phyloP scores from a whole-genome alignment of 2,113 vertebrate species.

The Plestiodon gilberti region DNA sequence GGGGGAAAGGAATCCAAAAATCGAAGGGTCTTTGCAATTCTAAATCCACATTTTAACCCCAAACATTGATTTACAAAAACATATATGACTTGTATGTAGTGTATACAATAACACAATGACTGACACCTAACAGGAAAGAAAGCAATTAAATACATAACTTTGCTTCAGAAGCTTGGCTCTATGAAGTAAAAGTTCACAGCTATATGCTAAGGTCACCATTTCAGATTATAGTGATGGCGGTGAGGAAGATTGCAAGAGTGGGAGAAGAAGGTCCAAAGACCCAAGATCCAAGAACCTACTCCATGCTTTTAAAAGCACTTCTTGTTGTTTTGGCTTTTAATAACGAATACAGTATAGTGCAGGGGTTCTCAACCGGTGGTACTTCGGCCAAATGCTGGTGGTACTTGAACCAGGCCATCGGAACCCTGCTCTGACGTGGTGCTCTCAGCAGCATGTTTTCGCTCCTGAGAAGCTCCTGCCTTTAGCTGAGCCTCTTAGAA shows the following conservation, averaged over 20 bases:
- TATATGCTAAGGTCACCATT: conserved; percentile 61
- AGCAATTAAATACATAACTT: conserved; percentile 75
- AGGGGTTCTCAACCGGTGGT: too few species aligned
- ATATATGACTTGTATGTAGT: conserved; percentile 62
- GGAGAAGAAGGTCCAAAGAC: neutral
- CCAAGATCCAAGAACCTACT: neutral
- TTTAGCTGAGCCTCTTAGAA: too few species aligned
- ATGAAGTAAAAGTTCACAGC: conserved; percentile 69
- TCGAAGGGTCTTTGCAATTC: conserved; percentile 40
- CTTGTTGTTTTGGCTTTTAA: neutral
- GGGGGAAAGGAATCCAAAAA: conserved; percentile 40
- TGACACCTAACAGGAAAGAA: conserved; percentile 70
- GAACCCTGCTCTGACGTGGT: too few species aligned
- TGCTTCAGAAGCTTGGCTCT: conserved; percentile 67
- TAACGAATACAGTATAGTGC: too few species aligned
- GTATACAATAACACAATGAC: conserved; percentile 63
- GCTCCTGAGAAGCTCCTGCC: too few species aligned
- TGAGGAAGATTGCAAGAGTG: neutral
- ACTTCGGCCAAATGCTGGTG: too few species aligned
- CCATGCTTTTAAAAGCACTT: neutral
- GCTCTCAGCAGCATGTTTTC: too few species aligned
- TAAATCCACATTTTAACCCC: conserved; percentile 44
- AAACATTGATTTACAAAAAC: conserved; percentile 75
- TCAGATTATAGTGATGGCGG: neutral
- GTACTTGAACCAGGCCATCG: too few species aligned